Conservation (phyloP, 1,140 invertebrate species). For the Meloidogyne exigua region DNA sequence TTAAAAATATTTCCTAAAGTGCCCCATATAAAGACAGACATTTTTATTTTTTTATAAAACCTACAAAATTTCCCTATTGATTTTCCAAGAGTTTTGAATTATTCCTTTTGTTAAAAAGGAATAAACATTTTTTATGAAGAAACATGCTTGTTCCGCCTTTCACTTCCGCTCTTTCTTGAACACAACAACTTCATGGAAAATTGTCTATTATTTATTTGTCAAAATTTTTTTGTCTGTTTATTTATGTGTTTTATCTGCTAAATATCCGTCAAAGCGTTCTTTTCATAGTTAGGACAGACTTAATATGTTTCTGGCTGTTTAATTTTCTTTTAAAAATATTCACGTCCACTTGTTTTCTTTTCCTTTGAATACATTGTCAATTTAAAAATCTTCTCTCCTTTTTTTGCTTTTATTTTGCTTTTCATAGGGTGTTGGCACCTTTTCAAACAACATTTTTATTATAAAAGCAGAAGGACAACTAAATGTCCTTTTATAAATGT, state of each 20-base stretch:
- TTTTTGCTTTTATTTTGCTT: neutral
- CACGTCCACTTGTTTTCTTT: neutral
- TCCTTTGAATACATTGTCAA: neutral
- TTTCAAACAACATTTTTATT: neutral
- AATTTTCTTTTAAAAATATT: conserved; percentile 1
- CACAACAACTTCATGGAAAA: neutral
- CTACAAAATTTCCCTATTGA: neutral
- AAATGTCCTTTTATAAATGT: neutral
- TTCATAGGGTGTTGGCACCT: neutral
- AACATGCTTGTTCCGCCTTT: conserved; percentile 1
- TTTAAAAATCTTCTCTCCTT: neutral
- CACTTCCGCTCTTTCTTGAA: neutral
- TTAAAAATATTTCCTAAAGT: no score
- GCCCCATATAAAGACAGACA: no score
- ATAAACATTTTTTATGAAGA: neutral
- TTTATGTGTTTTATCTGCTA: neutral
- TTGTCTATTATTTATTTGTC: neutral
- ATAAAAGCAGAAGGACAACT: neutral
- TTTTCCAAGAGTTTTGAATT: neutral
- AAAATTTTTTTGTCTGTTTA: neutral
- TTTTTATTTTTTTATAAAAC: neutral
- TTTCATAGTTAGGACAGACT: neutral
- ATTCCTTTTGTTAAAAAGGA: neutral
- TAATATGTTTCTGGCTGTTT: conserved; percentile 5
- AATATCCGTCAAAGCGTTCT: neutral